Evolutionary conservation across 2,797 vertebrate genomes (phyloP).

Genomic region (Syncerus caffer): DNA sequence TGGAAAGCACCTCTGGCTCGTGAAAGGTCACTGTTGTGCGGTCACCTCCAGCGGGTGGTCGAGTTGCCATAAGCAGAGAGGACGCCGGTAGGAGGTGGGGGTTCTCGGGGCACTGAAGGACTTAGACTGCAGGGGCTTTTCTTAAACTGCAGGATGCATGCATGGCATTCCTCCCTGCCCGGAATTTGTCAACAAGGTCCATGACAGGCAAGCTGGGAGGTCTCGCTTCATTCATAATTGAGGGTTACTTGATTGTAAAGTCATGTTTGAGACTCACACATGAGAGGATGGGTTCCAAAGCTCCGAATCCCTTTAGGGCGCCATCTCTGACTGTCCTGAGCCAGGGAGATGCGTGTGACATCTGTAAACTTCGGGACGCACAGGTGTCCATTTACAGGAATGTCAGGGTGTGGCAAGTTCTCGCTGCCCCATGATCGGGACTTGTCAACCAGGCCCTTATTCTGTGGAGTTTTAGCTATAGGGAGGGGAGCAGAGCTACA

Average conservation of each 20-base stretch:
- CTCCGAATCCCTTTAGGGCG: rapidly evolving
- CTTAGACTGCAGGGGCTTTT: not conserved
- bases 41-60: rapidly evolving
- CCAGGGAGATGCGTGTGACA: rapidly evolving
- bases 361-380: rapidly evolving
- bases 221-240: not conserved
- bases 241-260: not conserved
- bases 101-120: not conserved
- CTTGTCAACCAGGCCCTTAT: too few relatives aligned
- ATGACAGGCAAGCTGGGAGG: not conserved
- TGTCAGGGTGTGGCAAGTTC: rapidly evolving
- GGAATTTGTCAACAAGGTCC: not conserved
- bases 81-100: rapidly evolving
- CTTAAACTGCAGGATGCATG: not conserved
- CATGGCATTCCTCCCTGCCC: rapidly evolving
- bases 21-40: rapidly evolving
- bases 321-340: rapidly evolving
- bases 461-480: too few relatives aligned
- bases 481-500: not conserved
- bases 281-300: rapidly evolving
- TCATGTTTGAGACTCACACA: not conserved
- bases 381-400: rapidly evolving
- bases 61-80: rapidly evolving
- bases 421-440: rapidly evolving
- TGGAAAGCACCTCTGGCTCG: not conserved